Evolutionary conservation across 2,888 invertebrate genomes (phyloP).

Genomic region (Cyrtodaria siliqua): DNA sequence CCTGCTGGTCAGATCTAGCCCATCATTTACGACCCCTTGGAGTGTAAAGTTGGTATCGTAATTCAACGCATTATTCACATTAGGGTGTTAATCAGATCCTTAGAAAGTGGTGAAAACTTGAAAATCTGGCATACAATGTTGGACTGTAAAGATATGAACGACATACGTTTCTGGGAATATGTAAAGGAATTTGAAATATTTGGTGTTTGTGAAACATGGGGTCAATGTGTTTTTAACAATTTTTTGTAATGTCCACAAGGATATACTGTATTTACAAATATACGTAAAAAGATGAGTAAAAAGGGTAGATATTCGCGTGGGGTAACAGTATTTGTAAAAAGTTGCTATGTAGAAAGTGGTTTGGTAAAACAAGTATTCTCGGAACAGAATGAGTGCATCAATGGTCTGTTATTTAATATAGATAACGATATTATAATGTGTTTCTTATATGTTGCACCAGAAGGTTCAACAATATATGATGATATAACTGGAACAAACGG

Average conservation of each 20-base stretch:
- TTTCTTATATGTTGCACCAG: constrained; percentile 16
- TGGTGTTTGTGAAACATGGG: constrained; percentile 14
- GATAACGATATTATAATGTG: neutral
- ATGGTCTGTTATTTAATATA: neutral
- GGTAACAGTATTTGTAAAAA: constrained; percentile 12
- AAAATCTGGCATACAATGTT: too few species aligned
- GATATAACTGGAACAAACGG: constrained; percentile 1
- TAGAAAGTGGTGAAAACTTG: too few species aligned
- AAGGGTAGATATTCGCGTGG: constrained; percentile 10
- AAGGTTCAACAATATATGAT: constrained; percentile 14
- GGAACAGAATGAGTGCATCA: neutral
- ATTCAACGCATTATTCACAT: too few species aligned
- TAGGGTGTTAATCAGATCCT: too few species aligned
- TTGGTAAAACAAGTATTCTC: neutral
- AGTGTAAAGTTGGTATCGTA: too few species aligned
- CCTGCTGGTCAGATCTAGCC: too few species aligned
- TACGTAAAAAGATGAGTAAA: too few species aligned
- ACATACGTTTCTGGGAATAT: neutral
- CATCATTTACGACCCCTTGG: too few species aligned
- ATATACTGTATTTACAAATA: too few species aligned
- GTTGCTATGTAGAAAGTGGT: neutral
- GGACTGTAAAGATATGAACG: too few species aligned
- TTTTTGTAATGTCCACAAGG: too few species aligned
- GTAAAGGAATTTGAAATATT: too few species aligned
- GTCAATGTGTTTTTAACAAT: neutral